These are phyloP conservation scores for Seira sanloemensis DNA, from an alignment of 2,888 invertebrate genomes.

Conservation along the genomic window DNA sequence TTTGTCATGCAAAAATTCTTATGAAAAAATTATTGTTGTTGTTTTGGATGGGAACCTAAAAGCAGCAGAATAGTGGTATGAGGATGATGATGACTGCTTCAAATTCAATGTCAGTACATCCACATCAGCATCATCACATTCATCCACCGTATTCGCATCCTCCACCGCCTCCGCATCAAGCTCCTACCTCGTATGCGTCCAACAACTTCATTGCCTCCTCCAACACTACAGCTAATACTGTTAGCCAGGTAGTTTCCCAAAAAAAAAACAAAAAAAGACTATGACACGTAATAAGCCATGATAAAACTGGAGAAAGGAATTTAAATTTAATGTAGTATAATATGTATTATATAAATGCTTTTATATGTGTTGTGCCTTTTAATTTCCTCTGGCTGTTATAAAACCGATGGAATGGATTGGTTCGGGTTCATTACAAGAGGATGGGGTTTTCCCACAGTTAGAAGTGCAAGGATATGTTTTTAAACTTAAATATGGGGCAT, in stretches of 20 bases:
- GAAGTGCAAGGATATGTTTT: too few relatives aligned
- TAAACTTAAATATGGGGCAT: too few relatives aligned
- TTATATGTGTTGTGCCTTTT: too few relatives aligned
- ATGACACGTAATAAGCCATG: too few relatives aligned
- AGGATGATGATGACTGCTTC: slow-evolving; percentile 72
- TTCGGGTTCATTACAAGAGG: too few relatives aligned
- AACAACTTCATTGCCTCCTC: slow-evolving; percentile 33
- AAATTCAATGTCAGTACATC: slow-evolving; percentile 66
- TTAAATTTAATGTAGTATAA: too few relatives aligned
- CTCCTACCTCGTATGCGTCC: slow-evolving; percentile 38
- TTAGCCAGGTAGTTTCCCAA: slow-evolving; percentile 72
- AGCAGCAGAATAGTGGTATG: slow-evolving; percentile 73
- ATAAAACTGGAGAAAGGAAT: not conserved
- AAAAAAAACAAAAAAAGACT: slow-evolving; percentile 32
- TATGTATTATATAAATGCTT: too few relatives aligned
- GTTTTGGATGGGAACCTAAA: slow-evolving; percentile 70
- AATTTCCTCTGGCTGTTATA: too few relatives aligned
- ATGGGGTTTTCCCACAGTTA: too few relatives aligned
- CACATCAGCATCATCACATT: slow-evolving; percentile 62
- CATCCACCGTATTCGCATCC: slow-evolving; percentile 60
- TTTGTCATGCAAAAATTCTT: not conserved
- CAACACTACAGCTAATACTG: slow-evolving; percentile 70
- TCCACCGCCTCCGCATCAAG: slow-evolving; percentile 39
- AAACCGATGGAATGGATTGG: too few relatives aligned
- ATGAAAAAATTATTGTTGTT: slow-evolving; percentile 59